Percentiles rank a stretch among this genome's conserved stretches.
Evolutionary conservation across 1,140 invertebrate species (phyloP).

Genomic region (Pogonognathellus flavescens): DNA sequence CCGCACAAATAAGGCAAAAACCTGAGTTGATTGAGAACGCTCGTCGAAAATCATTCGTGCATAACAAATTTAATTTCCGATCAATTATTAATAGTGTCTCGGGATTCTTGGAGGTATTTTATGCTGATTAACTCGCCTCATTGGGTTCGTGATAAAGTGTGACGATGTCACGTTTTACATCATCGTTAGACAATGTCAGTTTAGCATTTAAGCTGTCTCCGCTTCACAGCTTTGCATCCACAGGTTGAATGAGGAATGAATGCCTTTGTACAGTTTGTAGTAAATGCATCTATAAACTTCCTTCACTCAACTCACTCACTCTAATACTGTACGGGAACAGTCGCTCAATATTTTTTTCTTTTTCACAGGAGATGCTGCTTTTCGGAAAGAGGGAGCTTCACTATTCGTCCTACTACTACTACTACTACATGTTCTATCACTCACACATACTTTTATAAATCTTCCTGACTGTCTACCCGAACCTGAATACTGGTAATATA

Average conservation of each 20-base stretch:
- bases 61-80: slow-evolving; percentile 66
- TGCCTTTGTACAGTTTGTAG: not conserved
- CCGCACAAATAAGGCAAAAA: slow-evolving; percentile 51
- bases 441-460: slow-evolving; percentile 32
- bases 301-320: slow-evolving; percentile 13
- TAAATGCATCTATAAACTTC: not conserved
- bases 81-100: slow-evolving; percentile 63
- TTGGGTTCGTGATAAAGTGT: slow-evolving; percentile 55
- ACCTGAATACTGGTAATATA: slow-evolving; percentile 33
- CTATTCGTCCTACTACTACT: slow-evolving; percentile 15
- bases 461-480: slow-evolving; percentile 10
- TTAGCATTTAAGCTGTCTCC: slow-evolving; percentile 15
- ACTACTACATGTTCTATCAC: not conserved
- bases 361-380: slow-evolving; percentile 30
- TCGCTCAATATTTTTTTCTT: slow-evolving; percentile 36
- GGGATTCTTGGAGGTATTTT: slow-evolving; percentile 49
- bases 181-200: slow-evolving; percentile 43
- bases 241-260: slow-evolving; percentile 49
- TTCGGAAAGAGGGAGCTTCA: slow-evolving; percentile 13
- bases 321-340: not conserved
- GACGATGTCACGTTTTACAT: slow-evolving; percentile 62
- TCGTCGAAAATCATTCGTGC: slow-evolving; percentile 62
- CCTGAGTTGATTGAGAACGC: slow-evolving; percentile 50
- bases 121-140: slow-evolving; percentile 57
- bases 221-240: not conserved